Base-by-base conservation (phyloP, 2,113 vertebrate species). In the Eretmodus cyanostictus region DNA sequence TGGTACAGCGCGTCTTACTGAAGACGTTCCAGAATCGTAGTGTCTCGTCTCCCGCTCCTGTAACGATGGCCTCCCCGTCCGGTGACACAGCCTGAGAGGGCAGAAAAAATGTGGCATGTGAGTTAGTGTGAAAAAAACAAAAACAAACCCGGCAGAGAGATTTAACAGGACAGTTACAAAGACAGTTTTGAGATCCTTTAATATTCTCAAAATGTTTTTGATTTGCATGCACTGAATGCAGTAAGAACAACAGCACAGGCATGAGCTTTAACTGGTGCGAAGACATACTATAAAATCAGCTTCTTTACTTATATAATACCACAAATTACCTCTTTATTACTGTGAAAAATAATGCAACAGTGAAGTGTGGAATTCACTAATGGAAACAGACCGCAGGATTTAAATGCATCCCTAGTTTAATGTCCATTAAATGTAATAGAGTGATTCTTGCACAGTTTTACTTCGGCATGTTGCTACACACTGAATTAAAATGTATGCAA, bases 1-100 rank as follows among this genome's bases (percentile, higher is more conserved):
- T 97, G 47, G 97, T 97, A 92, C 96, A 97, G 42, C 97, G 96
- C 11, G 97, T 97, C 91, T 97, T 97, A 88, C 96, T 97, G 93
- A 97, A 97, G 91, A 97, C 96, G 36, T 97, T 97, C 97, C 97
- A 97, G 92, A 97, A 97, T 73, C 97, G 95, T 42, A 97, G 93
- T 2, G 97, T 97, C 91, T 97, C 97, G 9, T 97, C 97, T 13
- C 97, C 97, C 1, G 97, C 97, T 80, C 97, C 97, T 2, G 97
- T 97, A 2, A 97, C 97, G 22, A 97, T 97, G 81, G 97, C 97
- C 88, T 97, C 97, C 3, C 97, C 97, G 2, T 97, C 97, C 2
- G 97, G 97, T 19, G 97, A 97, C 85, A 97, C 95, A 2, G 97
- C 97, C 97, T 97, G 88, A 9, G 53, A 3, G 61, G 2, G 61